phyloP scores from a whole-genome alignment of 2,888 invertebrate genomes.

The Cataglyphis livida region DNA sequence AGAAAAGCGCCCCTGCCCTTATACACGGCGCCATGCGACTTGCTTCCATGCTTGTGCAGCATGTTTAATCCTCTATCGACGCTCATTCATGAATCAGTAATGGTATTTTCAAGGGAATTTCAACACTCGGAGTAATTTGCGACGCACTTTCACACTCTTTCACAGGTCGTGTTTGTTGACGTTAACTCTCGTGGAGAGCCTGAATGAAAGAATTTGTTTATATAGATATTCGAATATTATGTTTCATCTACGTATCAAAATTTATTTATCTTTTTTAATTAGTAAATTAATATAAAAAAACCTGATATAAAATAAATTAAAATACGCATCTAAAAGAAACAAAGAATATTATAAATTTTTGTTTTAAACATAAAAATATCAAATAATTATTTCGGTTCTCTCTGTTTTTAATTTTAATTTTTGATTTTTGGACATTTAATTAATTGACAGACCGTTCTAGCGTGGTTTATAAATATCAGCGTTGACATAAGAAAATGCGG shows the following conservation, averaged over 20 bases:
- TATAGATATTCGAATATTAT: background rate
- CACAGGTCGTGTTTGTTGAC: background rate
- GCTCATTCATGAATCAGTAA: conserved; percentile 74
- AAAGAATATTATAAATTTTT: background rate
- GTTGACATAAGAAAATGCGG: background rate
- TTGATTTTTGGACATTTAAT: background rate
- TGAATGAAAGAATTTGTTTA: conserved; percentile 22
- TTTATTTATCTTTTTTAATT: background rate
- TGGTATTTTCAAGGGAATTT: background rate
- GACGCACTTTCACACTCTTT: background rate
- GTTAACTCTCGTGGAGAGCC: background rate
- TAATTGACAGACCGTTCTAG: background rate
- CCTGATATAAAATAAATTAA: background rate
- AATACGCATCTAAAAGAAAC: background rate
- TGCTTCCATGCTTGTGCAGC: conserved; percentile 74
- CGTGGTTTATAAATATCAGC: background rate
- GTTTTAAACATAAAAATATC: background rate
- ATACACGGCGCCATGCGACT: conserved; percentile 55
- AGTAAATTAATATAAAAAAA: background rate
- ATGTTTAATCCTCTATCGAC: conserved; percentile 75
- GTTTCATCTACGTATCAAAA: background rate
- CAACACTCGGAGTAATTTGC: background rate
- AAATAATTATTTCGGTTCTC: background rate
- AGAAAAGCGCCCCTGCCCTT: conserved; percentile 72
- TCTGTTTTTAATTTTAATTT: background rate